Evolutionary conservation across 92 coral and sea anemone genomes (phyloP), one percentile per base, ranked within the genome.

Genomic region (Siderastrea siderea): DNA sequence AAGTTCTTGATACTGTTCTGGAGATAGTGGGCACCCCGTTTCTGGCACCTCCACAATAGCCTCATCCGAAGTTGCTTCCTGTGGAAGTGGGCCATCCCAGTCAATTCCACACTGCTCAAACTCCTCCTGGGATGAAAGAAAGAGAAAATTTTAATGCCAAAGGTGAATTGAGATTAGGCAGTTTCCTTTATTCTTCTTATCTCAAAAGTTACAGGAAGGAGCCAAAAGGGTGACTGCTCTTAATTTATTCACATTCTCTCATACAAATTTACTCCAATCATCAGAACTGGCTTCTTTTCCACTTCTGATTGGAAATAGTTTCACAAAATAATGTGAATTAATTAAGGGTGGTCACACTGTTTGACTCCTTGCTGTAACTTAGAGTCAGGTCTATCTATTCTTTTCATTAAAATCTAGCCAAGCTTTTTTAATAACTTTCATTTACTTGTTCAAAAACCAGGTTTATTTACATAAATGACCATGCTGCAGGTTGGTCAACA

Each of bases 81-180:
- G 75, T 55, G 85, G 81, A 52, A 90, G 80, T 64, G 93, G 93
- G 81, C 93, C 89, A 77, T 90, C 89, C 89, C 89, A 90, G 79
- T 90, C 93, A 70, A 90, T 78, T 19, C 93, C 93, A 90, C 84
- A 84, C 72, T 43, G 73, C 59, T 83, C 74, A 65, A 89, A 63
- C 62, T 90, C 89, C 52, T 77, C 93, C 93, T 89, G 82, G 57
- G 51, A 66, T 68, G 72, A 52, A 88, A 52, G 64, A 75, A 53
- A 76, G 73, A 50, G 74, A 75, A 75, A 52, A 75, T 51, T 52
- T n/a, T 51, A 52, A 16, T 75, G 79, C 15, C 79, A 75, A 52
- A 45, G 64, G 79, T 52, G 4, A 75, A 75, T n/a, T 52, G 47
- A 54, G 60, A 52, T 52, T n/a, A 52, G 64, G 63, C 64, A 52